Percentiles rank a stretch among this genome's conserved stretches.
Conservation (phyloP, 23 tunicate species). For the Trididemnum miniatum region DNA sequence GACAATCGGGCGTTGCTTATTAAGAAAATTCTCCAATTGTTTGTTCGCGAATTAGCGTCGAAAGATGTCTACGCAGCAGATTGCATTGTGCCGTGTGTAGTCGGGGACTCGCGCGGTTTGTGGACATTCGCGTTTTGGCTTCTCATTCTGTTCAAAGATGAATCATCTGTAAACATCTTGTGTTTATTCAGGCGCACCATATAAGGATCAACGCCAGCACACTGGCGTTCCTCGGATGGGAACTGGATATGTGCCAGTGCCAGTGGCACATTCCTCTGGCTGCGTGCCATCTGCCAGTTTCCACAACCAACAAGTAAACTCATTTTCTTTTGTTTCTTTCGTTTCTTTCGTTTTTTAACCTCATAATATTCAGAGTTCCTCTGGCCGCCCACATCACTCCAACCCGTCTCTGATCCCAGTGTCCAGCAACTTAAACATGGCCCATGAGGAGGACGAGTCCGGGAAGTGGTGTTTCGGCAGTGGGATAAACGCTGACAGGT, state of each 20-base stretch:
- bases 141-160: neutral
- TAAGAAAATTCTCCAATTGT: too few species aligned
- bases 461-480: slow-evolving; percentile 66
- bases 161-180: neutral
- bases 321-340: neutral
- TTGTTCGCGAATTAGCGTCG: too few species aligned
- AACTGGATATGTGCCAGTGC: slow-evolving; percentile 48
- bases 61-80: too few species aligned
- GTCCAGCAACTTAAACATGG: too few species aligned
- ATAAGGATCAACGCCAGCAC: slow-evolving; percentile 17
- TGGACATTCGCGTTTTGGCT: too few species aligned
- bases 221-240: slow-evolving; percentile 77
- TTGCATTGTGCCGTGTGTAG: too few species aligned
- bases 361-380: slow-evolving; percentile 32
- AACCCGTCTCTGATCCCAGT: too few species aligned
- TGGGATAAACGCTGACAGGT: slow-evolving; percentile 67
- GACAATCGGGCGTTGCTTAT: too few species aligned
- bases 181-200: neutral
- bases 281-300: slow-evolving; percentile 22
- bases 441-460: slow-evolving; percentile 71
- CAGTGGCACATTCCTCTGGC: neutral
- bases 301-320: slow-evolving; percentile 63
- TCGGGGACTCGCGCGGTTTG: too few species aligned
- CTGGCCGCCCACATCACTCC: slow-evolving; percentile 79
- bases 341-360: neutral